A percentile compares a stretch with the other conserved stretches of the same genome.
phyloP scores from a whole-genome alignment of 30 jellyfish, hydroid and myxozoan genomes.

The Nemopilema nomurai region DNA sequence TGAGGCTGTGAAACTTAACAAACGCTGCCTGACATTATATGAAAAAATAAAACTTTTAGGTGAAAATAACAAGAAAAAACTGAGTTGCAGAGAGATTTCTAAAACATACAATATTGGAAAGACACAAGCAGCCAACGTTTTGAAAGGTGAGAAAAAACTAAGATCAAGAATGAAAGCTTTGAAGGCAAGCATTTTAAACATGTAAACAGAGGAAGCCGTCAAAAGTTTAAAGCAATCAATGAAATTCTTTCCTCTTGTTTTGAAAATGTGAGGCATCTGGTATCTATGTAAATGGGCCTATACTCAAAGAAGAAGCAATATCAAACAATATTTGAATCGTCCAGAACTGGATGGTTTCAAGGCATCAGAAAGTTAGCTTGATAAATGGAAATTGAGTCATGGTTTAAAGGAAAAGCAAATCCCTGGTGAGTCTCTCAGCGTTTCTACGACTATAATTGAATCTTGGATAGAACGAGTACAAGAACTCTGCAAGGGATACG shows the following conservation, averaged over 20 bases:
- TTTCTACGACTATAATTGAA: constrained; percentile 10
- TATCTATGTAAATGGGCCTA: constrained; percentile 26
- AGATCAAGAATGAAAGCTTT: constrained; percentile 38
- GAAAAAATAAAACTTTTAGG: constrained; percentile 32
- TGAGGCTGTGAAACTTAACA: constrained; percentile 20
- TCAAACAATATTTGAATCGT: constrained; percentile 29
- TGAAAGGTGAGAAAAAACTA: constrained; percentile 8
- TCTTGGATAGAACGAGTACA: constrained; percentile 47
- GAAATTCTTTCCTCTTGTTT: constrained; percentile 41
- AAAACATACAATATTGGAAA: constrained; percentile 40
- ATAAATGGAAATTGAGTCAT: constrained; percentile 36
- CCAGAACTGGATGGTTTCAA: constrained; percentile 25
- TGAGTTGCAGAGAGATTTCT: constrained; percentile 54
- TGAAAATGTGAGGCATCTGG: constrained; percentile 51
- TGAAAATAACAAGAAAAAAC: background rate
- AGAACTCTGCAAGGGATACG: constrained; percentile 46
- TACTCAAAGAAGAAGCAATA: constrained; percentile 46
- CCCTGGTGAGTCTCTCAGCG: constrained; percentile 54
- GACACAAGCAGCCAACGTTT: constrained; percentile 45
- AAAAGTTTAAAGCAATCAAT: constrained; percentile 41
- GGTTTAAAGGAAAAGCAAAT: constrained; percentile 36
- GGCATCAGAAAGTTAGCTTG: constrained; percentile 62
- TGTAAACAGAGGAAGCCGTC: constrained; percentile 14
- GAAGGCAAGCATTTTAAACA: constrained; percentile 50
- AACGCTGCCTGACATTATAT: constrained; percentile 1